Percentiles rank a stretch among this genome's conserved stretches.
phyloP scores from a whole-genome alignment of 1,140 invertebrate genomes.

The Pseudoatta argentina region DNA sequence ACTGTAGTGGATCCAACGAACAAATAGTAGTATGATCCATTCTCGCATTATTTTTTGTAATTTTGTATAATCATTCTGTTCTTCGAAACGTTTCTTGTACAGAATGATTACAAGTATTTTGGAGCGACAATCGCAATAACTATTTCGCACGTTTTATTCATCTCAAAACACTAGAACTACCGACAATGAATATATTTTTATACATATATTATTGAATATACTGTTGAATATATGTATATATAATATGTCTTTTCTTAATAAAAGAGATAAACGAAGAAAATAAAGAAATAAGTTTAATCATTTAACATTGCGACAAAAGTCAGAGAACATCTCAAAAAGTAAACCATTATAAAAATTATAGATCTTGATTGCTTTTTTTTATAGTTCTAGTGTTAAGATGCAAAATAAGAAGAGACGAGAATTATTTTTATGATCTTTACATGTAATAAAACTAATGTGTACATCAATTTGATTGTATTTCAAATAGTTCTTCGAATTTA shows the following conservation, averaged over 20 bases:
- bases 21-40: too few species aligned
- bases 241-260: not conserved
- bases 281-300: not conserved
- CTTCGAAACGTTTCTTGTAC: too few species aligned
- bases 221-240: too few species aligned
- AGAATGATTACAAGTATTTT: too few species aligned
- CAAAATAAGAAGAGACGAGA: not conserved
- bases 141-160: not conserved
- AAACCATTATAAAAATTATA: not conserved
- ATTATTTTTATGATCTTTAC: not conserved
- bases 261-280: not conserved
- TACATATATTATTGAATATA: too few species aligned
- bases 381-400: not conserved
- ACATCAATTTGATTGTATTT: not conserved
- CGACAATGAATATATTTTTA: too few species aligned
- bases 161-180: not conserved
- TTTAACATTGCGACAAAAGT: not conserved
- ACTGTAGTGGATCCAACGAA: too few species aligned
- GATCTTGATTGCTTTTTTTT: not conserved
- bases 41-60: too few species aligned
- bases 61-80: too few species aligned
- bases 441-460: not conserved
- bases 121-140: not conserved
- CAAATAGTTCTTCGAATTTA: not conserved
- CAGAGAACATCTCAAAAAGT: not conserved